Evolutionary conservation across 1,140 invertebrate genomes (phyloP).

Genomic region (Drosophila burlai): DNA sequence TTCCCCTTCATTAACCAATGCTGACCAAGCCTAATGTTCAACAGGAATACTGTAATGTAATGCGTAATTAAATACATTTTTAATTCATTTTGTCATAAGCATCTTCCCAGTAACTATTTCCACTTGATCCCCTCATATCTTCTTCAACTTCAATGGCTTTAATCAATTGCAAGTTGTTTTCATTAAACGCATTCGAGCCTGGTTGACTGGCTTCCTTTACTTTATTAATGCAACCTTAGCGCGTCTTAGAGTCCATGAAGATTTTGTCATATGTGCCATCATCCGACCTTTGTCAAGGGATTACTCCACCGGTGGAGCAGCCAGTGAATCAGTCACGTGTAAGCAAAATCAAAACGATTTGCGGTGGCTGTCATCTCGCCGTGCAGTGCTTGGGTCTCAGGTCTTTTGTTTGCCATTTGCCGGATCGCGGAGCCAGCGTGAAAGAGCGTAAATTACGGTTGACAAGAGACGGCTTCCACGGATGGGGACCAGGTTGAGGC

Average conservation of each 20-base stretch:
- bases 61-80: neutral
- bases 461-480: constrained; percentile 62
- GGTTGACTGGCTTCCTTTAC: constrained; percentile 11
- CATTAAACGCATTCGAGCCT: neutral
- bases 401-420: constrained; percentile 78
- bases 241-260: constrained; percentile 31
- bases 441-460: constrained; percentile 78
- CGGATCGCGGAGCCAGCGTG: constrained; percentile 44
- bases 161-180: constrained; percentile 12
- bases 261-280: constrained; percentile 22
- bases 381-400: constrained; percentile 35
- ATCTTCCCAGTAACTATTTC: neutral
- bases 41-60: no score
- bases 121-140: neutral
- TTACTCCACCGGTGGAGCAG: neutral
- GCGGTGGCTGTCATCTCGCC: constrained; percentile 30
- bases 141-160: neutral
- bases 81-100: neutral
- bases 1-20: no score
- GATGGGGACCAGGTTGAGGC: constrained; percentile 3
- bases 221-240: constrained; percentile 29
- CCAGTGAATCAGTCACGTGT: constrained; percentile 64
- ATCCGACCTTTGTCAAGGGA: constrained; percentile 12
- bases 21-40: no score
- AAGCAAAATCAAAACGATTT: constrained; percentile 74